These are phyloP conservation scores for Oncorhynchus masou DNA, from an alignment of 2,113 vertebrate species.

Conservation along the genomic window DNA sequence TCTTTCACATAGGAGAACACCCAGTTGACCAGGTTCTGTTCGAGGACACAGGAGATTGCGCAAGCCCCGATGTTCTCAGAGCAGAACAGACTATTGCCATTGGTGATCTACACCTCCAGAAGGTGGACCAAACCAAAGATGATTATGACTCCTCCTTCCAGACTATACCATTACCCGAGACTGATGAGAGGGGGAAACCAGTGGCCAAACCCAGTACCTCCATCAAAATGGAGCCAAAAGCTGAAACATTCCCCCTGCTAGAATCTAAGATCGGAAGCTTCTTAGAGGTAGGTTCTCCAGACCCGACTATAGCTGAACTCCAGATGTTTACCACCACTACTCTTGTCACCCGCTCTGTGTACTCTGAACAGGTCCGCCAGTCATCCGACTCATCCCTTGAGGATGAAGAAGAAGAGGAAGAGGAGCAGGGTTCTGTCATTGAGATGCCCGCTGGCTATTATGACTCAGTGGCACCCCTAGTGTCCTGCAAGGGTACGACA, in stretches of 20 bases:
- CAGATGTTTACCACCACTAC: slow-evolving; percentile 74
- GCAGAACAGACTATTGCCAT: slow-evolving; percentile 17
- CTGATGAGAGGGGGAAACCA: slow-evolving; percentile 10
- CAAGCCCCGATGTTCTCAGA: slow-evolving; percentile 10
- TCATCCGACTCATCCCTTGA: slow-evolving; percentile 89
- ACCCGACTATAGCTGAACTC: slow-evolving; percentile 69
- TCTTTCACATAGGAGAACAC: slow-evolving; percentile 84
- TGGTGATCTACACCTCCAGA: slow-evolving; percentile 19
- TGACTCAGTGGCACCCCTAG: slow-evolving; percentile 57
- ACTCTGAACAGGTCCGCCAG: slow-evolving; percentile 71
- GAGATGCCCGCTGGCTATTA: slow-evolving; percentile 80
- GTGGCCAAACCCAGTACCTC: slow-evolving; percentile 28
- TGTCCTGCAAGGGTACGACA: slow-evolving; percentile 1
- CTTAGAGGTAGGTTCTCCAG: slow-evolving; percentile 66
- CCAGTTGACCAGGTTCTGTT: slow-evolving; percentile 43
- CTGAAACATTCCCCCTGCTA: slow-evolving; percentile 16
- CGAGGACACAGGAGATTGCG: slow-evolving; percentile 25
- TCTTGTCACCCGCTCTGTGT: slow-evolving; percentile 59
- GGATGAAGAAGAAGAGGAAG: slow-evolving; percentile 67
- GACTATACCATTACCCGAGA: slow-evolving; percentile 4
- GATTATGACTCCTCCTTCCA: background rate
- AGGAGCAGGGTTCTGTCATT: slow-evolving; percentile 86
- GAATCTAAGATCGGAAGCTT: slow-evolving; percentile 34
- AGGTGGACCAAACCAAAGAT: slow-evolving; percentile 4
- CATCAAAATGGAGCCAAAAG: background rate